A percentile compares a stretch with the other conserved stretches of the same genome.
phyloP scores from a whole-genome alignment of 2,888 invertebrate species.

The Sisyra nigra region DNA sequence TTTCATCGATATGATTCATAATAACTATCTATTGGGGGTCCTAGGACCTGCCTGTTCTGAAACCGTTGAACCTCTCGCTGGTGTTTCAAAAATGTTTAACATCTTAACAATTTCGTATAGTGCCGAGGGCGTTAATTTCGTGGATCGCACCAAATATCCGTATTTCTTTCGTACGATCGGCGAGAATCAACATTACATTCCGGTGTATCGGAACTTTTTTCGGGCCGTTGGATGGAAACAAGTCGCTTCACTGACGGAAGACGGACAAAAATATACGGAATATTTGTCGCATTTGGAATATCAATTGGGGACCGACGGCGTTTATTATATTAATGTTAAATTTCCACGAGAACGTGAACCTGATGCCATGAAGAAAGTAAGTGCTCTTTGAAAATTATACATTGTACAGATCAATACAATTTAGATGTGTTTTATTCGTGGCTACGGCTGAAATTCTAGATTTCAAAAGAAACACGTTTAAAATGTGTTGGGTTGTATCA shows the following conservation, averaged over 20 bases:
- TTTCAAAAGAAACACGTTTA: too few species aligned
- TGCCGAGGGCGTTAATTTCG: conserved; percentile 58
- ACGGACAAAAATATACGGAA: conserved; percentile 62
- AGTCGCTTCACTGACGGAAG: conserved; percentile 62
- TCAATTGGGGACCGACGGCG: conserved; percentile 31
- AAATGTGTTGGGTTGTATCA: too few species aligned
- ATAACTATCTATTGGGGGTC: conserved; percentile 47
- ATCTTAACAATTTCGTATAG: conserved; percentile 62
- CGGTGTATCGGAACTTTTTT: conserved; percentile 46
- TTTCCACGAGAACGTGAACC: conserved; percentile 22
- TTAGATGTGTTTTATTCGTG: too few species aligned
- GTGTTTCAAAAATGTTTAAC: conserved; percentile 54
- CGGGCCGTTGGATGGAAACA: conserved; percentile 46
- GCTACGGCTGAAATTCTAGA: too few species aligned
- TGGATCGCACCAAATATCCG: conserved; percentile 51
- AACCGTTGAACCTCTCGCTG: conserved; percentile 63
- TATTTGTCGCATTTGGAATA: conserved; percentile 57
- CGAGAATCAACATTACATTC: conserved; percentile 53
- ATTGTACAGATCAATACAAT: conserved; percentile 2
- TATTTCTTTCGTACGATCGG: conserved; percentile 69
- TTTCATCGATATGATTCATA: conserved; percentile 52
- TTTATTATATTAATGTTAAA: too few species aligned
- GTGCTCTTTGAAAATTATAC: conserved; percentile 12
- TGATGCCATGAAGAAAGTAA: conserved; percentile 40
- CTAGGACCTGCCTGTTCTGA: conserved; percentile 69